phyloP scores from a whole-genome alignment of 92 coral and sea anemone species.

The Epizoanthus scotinus region DNA sequence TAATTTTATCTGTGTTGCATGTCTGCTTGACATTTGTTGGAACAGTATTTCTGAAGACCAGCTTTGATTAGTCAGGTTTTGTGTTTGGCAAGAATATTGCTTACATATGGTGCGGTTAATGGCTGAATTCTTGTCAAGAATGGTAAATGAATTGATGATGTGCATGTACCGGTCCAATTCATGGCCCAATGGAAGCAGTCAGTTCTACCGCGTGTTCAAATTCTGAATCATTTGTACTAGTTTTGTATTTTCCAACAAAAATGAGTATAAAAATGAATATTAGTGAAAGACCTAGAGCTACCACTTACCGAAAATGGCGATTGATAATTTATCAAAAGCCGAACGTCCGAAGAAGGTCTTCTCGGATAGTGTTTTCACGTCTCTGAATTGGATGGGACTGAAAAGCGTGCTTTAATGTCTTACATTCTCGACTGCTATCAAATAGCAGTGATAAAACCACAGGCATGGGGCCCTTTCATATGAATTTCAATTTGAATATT shows the following conservation, averaged over 20 bases:
- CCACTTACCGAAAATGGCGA: background rate
- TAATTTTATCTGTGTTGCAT: background rate
- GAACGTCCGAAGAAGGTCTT: background rate
- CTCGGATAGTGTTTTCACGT: background rate
- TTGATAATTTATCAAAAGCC: background rate
- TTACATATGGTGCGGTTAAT: conserved; percentile 38
- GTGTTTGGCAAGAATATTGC: conserved; percentile 15
- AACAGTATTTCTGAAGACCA: background rate
- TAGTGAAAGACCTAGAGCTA: background rate
- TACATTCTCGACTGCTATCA: background rate
- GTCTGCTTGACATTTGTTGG: background rate
- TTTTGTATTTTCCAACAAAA: too few relatives aligned
- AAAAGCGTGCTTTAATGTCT: conserved; percentile 16
- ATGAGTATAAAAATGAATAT: too few relatives aligned
- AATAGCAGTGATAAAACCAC: conserved; percentile 37
- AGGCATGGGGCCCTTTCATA: background rate
- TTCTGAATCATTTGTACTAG: background rate
- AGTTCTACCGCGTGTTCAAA: background rate
- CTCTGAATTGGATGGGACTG: background rate
- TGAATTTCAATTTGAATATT: conserved; percentile 8
- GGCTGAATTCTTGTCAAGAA: conserved; percentile 40
- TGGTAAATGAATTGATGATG: conserved; percentile 39
- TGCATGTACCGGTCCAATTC: conserved; percentile 13
- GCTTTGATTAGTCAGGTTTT: conserved; percentile 27
- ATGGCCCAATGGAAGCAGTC: background rate